These are phyloP conservation scores for Chaetorhynchus papuensis DNA, from an alignment of 2,113 vertebrate species.

Conservation along the genomic window DNA sequence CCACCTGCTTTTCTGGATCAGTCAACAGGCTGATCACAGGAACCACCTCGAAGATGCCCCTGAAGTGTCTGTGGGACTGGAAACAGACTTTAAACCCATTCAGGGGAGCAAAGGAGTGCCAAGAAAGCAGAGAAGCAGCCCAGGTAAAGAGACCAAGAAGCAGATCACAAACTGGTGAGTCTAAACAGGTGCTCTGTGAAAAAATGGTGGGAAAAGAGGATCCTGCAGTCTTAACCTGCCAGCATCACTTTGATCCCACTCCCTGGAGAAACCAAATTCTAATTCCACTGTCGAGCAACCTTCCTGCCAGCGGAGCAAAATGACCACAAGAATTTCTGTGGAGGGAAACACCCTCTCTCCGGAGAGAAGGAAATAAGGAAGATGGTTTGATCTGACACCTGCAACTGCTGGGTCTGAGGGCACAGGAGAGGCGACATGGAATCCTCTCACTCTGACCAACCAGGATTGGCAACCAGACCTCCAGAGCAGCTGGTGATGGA, in stretches of 20 bases:
- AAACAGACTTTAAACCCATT: background rate
- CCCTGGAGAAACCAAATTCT: background rate
- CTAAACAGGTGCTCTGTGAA: background rate
- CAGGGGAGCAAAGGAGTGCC: rapidly evolving
- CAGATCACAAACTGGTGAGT: background rate
- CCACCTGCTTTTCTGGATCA: background rate
- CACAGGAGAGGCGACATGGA: background rate
- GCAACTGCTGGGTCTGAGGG: background rate
- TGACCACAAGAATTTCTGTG: rapidly evolving
- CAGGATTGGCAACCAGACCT: background rate
- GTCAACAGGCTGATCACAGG: background rate
- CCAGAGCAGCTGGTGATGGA: background rate
- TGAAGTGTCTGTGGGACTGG: background rate
- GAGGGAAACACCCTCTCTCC: background rate
- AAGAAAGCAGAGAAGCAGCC: background rate
- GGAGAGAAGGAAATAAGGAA: background rate
- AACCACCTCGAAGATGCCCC: background rate
- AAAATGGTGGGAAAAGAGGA: background rate
- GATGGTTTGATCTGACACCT: background rate
- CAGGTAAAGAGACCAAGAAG: background rate
- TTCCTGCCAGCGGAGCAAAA: background rate
- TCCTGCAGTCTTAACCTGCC: background rate
- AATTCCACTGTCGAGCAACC: background rate
- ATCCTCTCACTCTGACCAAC: background rate
- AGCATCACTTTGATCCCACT: background rate